A percentile compares a stretch with the other conserved stretches of the same genome.
These are phyloP conservation scores for Microplitis mediator DNA, from an alignment of 1,140 invertebrate genomes.

Conservation along the genomic window DNA sequence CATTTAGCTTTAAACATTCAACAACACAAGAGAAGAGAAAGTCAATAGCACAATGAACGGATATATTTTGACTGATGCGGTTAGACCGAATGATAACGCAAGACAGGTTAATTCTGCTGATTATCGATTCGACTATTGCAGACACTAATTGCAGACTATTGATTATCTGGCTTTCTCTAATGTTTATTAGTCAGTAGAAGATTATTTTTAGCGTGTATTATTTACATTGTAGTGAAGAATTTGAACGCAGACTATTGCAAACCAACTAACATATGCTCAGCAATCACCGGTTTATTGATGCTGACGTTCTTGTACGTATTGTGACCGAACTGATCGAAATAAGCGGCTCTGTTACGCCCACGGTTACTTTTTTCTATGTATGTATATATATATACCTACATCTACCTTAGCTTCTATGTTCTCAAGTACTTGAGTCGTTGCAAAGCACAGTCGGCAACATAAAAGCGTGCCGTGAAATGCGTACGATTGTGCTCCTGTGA, in stretches of 20 bases:
- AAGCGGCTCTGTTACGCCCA: slow-evolving; percentile 1
- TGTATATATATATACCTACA: neutral
- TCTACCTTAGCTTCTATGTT: slow-evolving; percentile 17
- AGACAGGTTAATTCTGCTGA: slow-evolving; percentile 38
- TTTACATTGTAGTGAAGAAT: too few relatives aligned
- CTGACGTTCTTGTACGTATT: neutral
- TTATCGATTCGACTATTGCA: slow-evolving; percentile 40
- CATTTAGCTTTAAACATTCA: too few relatives aligned
- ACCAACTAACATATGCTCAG: too few relatives aligned
- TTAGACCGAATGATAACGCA: slow-evolving; percentile 39
- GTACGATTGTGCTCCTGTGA: slow-evolving; percentile 41
- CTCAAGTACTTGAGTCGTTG: too few relatives aligned
- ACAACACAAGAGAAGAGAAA: too few relatives aligned
- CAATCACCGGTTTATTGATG: neutral
- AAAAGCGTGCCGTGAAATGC: slow-evolving; percentile 45
- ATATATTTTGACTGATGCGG: slow-evolving; percentile 21
- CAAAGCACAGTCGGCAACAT: slow-evolving; percentile 42
- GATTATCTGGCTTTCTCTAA: neutral
- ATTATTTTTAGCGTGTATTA: neutral
- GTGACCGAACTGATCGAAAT: slow-evolving; percentile 9
- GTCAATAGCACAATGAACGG: neutral
- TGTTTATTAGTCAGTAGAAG: neutral
- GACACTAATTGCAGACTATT: slow-evolving; percentile 34
- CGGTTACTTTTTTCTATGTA: slow-evolving; percentile 13
- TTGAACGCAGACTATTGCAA: too few relatives aligned